Evolutionary conservation across 2,113 vertebrate genomes (phyloP).

Genomic region (Apteryx owenii): DNA sequence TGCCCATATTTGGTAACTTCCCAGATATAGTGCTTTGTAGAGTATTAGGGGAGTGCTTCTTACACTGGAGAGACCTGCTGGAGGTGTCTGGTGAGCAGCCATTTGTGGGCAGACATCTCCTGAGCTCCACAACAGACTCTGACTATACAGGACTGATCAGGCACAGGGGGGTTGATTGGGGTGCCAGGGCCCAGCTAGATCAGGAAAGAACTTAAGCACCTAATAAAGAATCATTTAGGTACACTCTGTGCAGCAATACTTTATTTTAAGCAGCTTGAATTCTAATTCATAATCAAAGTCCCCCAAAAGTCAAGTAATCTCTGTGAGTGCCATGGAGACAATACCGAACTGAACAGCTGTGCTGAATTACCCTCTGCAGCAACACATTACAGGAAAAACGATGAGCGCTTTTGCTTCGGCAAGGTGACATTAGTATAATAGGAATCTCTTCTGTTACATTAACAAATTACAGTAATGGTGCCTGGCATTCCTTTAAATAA

Average conservation of each 20-base stretch:
- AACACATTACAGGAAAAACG: not conserved
- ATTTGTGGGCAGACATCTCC: not conserved
- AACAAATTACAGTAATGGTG: constrained; percentile 42
- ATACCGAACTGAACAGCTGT: not conserved
- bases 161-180: not conserved
- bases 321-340: not conserved
- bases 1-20: not conserved
- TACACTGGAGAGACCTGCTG: not conserved
- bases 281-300: not conserved
- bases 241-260: not conserved
- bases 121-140: not conserved
- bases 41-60: not conserved
- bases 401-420: not conserved
- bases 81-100: not conserved
- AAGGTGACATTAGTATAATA: constrained; percentile 30
- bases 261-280: not conserved
- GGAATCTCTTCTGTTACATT: constrained; percentile 6
- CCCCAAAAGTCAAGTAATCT: not conserved
- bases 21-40: too few species aligned
- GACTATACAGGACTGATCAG: not conserved
- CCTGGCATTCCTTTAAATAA: constrained; percentile 18
- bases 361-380: not conserved
- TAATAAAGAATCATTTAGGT: not conserved
- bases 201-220: not conserved
- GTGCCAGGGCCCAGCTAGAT: not conserved